These are phyloP conservation scores for Gymnothorax reevesii DNA, from an alignment of 2,797 vertebrate species.

Conservation along the genomic window DNA sequence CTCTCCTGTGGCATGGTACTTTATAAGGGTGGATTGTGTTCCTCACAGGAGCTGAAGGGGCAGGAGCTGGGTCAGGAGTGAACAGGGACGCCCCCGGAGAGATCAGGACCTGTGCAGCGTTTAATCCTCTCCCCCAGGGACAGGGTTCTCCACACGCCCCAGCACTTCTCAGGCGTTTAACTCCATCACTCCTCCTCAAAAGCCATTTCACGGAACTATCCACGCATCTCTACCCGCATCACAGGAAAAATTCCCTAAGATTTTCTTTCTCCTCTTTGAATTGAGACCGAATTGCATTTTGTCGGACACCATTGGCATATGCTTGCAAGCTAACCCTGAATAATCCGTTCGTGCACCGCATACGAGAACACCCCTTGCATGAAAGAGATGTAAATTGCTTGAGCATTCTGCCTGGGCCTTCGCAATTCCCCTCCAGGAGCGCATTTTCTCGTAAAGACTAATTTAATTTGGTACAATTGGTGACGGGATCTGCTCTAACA, in stretches of 20 bases:
- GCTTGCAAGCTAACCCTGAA: not conserved
- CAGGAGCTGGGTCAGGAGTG: constrained; percentile 34
- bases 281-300: not conserved
- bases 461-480: constrained; percentile 9
- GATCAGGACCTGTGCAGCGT: constrained; percentile 33
- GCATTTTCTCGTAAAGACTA: not conserved
- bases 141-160: constrained; percentile 34
- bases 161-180: constrained; percentile 19
- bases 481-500: not conserved
- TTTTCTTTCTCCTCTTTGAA: not conserved
- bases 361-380: not conserved
- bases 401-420: not conserved
- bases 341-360: not conserved
- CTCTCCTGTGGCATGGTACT: too few relatives aligned
- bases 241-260: not conserved
- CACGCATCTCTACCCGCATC: not conserved
- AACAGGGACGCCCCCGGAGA: constrained; percentile 33
- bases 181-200: not conserved
- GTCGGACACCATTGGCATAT: not conserved
- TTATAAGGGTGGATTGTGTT: constrained; percentile 19
- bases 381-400: not conserved
- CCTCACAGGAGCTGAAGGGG: constrained; percentile 9
- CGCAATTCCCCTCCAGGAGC: not conserved
- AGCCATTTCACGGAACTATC: not conserved
- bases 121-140: constrained; percentile 19